Conservation (phyloP, 1,140 invertebrate genomes). For the Papilio xuthus region DNA sequence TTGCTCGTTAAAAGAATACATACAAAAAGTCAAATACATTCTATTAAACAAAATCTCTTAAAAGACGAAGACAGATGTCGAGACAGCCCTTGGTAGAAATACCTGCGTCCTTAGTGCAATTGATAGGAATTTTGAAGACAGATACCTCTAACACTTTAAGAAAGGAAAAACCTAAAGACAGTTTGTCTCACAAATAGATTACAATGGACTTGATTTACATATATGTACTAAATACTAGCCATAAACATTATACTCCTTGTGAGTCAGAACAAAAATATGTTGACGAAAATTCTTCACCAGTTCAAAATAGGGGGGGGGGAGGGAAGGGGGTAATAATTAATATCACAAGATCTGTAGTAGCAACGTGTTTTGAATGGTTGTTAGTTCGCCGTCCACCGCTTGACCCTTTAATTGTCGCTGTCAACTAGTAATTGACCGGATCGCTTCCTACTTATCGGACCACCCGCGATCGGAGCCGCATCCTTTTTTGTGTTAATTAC, state of each 20-base stretch:
- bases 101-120: too few species aligned
- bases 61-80: too few species aligned
- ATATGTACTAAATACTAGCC: too few species aligned
- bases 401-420: constrained; percentile 62
- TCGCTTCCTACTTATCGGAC: constrained; percentile 64
- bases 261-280: background rate
- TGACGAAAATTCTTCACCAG: background rate
- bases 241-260: too few species aligned
- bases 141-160: too few species aligned
- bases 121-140: too few species aligned
- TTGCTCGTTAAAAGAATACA: background rate
- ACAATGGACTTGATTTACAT: too few species aligned
- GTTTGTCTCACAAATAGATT: too few species aligned
- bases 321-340: background rate
- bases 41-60: too few species aligned
- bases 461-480: constrained; percentile 50
- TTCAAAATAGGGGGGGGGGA: background rate
- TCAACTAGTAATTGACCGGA: constrained; percentile 65
- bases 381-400: constrained; percentile 20
- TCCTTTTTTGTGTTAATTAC: constrained; percentile 38
- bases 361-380: constrained; percentile 1
- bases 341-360: constrained; percentile 24
- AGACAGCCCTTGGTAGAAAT: too few species aligned
- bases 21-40: background rate
- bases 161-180: too few species aligned